Conservation (phyloP, 2,888 invertebrate genomes). For the Lepidonotus clava region DNA sequence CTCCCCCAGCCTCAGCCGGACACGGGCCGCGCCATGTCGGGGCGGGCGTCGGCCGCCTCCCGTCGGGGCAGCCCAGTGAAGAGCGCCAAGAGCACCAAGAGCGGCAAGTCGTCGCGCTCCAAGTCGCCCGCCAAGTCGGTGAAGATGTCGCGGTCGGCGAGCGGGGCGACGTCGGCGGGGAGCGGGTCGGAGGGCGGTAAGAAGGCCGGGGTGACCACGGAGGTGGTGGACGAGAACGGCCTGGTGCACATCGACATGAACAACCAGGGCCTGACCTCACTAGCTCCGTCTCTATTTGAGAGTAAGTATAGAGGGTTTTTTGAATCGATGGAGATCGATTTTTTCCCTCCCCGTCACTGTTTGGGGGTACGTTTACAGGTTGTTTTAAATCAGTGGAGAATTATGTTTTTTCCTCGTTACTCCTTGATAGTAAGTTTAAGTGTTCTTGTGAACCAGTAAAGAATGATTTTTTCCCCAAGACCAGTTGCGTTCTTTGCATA, state of each 20-base stretch:
- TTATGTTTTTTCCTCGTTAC: too few relatives aligned
- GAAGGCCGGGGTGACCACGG: conserved; percentile 9
- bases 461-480: too few relatives aligned
- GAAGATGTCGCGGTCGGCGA: conserved; percentile 14
- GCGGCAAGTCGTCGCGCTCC: conserved; percentile 25
- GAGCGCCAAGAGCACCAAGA: too few relatives aligned
- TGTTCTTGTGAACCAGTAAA: too few relatives aligned
- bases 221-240: conserved; percentile 49
- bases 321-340: too few relatives aligned
- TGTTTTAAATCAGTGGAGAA: too few relatives aligned
- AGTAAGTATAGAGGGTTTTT: conserved; percentile 70
- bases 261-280: conserved; percentile 75
- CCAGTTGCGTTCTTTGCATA: too few relatives aligned
- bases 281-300: conserved; percentile 70
- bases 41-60: neutral
- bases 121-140: conserved; percentile 31
- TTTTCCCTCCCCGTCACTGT: too few relatives aligned
- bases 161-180: neutral
- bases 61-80: neutral
- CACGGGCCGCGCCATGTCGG: neutral
- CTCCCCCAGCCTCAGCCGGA: too few relatives aligned
- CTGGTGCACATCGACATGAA: conserved; percentile 69
- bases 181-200: neutral
- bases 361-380: too few relatives aligned
- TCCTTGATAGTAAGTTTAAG: too few relatives aligned